A percentile compares a stretch with the other conserved stretches of the same genome.
Evolutionary conservation across 2,888 invertebrate species (phyloP).

Genomic region (Cheilosia soror): DNA sequence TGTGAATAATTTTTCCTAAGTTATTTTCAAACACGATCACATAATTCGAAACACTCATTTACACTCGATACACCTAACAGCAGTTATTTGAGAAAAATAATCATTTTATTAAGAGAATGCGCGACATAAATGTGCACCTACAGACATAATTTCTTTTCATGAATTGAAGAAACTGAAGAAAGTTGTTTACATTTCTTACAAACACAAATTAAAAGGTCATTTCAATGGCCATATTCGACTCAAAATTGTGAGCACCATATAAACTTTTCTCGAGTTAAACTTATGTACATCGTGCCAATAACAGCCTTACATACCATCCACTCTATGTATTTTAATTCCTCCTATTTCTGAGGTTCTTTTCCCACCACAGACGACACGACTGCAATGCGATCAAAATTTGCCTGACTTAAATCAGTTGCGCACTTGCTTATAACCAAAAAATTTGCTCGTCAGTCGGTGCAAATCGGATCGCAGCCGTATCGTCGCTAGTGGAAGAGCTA

Average conservation of each 20-base stretch:
- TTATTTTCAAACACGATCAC: constrained; percentile 21
- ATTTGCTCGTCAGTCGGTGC: too few relatives aligned
- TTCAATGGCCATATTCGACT: neutral
- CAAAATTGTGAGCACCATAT: neutral
- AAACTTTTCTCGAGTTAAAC: neutral
- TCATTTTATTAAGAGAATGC: neutral
- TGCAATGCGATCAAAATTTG: too few relatives aligned
- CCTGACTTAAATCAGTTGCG: too few relatives aligned
- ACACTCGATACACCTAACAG: constrained; percentile 13
- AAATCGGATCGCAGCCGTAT: too few relatives aligned
- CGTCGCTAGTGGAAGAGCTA: too few relatives aligned
- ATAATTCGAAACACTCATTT: constrained; percentile 28
- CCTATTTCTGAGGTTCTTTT: too few relatives aligned
- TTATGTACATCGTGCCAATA: neutral
- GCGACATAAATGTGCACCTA: neutral
- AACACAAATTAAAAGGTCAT: neutral
- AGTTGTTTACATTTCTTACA: neutral
- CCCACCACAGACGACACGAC: too few relatives aligned
- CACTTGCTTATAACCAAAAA: too few relatives aligned
- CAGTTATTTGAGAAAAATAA: neutral
- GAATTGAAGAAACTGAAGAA: neutral
- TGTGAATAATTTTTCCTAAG: constrained; percentile 24
- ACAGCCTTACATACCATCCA: neutral
- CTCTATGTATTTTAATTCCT: too few relatives aligned
- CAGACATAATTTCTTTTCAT: neutral